Base-by-base conservation (phyloP, 2,113 vertebrate species). In the Zapus hudsonius region DNA sequence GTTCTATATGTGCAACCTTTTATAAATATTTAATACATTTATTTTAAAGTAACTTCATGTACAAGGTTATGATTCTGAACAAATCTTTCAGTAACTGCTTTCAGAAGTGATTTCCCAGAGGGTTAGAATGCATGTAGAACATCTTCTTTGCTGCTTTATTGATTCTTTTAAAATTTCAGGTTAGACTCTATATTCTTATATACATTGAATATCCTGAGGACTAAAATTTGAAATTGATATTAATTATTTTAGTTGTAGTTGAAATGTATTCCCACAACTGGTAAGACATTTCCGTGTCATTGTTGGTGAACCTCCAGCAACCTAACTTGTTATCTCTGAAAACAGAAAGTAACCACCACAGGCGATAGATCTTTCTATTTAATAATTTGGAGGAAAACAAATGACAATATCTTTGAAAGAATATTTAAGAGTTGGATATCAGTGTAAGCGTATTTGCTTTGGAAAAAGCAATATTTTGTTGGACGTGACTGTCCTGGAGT, bases 361-460 rank as follows among this genome's bases (percentile, higher is more conserved):
- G 23, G 17, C 69, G 7, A 83, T 63, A 80, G 57, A 70, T 23
- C 27, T 90, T 94, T 61, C 59, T 81, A 69, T 83, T 70, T 69
- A 95, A 75, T 40, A 92, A 90, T 73, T 59, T 31, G 78, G 20
- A 82, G 5, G 63, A 19, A 93, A 80, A 63, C 11, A 82, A 91
- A 63, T 36, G 17, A 44, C 78, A 94, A 33, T 23, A 47, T 80
- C 91, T 89, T 25, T 63, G 73, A 89, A 22, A 55, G 87, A 11
- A 36, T 33, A 70, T 81, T 89, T 40, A 96, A 42, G n/a, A 90
- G 61, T 88, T 84, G 52, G 27, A 69, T 40, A 36, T 44, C n/a
- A 52, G 1, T 36, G 47, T 36, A 69, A 8, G 22, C 67, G 84
- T 79, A 91, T 90, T 66, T 94, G 0, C 12, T 92, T 66, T 79